Evolutionary conservation across 2,888 invertebrate genomes (phyloP), one percentile per base, ranked within the genome.

Genomic region (Seira sanloemensis): DNA sequence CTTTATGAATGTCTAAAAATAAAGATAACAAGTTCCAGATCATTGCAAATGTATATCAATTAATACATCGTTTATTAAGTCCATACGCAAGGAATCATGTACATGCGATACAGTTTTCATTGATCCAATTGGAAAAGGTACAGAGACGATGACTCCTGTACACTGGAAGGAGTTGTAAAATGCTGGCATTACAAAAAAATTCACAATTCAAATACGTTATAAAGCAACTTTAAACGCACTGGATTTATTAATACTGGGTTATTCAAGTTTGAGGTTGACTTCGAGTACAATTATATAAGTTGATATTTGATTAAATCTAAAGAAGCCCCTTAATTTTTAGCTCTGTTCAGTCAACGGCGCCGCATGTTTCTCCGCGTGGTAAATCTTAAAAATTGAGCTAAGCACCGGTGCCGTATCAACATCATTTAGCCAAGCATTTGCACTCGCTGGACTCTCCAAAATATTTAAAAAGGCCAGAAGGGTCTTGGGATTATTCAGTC

Each of bases 401-500:
- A 95, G 92, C 80, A 94, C 92, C 21, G 94, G 94, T 68, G 93
- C 93, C 27, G 94, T 94, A 89, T 94, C 94, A n/a, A 93, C 93
- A 90, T 95, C 94, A 88, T 93, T 93, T 78, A 94, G 92, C 94
- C 94, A 94, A 86, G 93, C 92, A 88, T 93, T 93, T 86, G 94
- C 93, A 54, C 93, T 92, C 77, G 93, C 92, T 62, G 94, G 94
- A 88, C 93, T 94, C 90, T 94, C 94, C 89, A 94, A 90, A 91
- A 94, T 94, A 85, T 94, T 93, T 88, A 94, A 91, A 91, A 94
- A 94, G n/a, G 94, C 94, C 88, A 94, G 91, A 87, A 94, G 91
- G 88, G 94, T 93, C 91, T 94, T 93, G 16, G 94, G 94, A 91
- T 93, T 94, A 88, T 93, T 93, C 18, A 95, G 92, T 84, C 93